Evolutionary conservation across 2,113 vertebrate genomes (phyloP), one percentile per base, ranked within the genome.

Genomic region (Trachemys scripta): DNA sequence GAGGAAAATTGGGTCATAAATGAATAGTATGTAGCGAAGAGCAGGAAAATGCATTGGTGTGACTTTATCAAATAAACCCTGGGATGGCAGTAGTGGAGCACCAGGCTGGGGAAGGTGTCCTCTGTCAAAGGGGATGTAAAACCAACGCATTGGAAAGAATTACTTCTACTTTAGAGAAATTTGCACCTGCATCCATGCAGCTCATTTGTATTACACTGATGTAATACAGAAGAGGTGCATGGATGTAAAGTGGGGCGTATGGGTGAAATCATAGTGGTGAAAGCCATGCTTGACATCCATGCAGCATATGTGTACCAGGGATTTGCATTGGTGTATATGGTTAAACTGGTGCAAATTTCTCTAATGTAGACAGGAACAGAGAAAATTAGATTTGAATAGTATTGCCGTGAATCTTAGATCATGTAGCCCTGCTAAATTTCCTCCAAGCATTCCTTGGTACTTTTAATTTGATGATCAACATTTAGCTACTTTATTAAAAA

Each of bases 251-350:
- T 0, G 1, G 38, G 8, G 8, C 59, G 81, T 47, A 80, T 84
- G 17, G 81, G 1, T 10, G 20, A 8, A 49, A 47, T 53, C 86
- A 0, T 20, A 65, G 78, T 76, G 80, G 86, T 35, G 27, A 9
- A 38, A 85, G 88, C 62, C 0, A 0, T 0, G 4, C n/a, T 56
- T 54, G 8, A 5, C 2, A 8, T 78, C 84, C 20, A 0, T 0
- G 16, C 1, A 1, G 27, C 8, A 2, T 31, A 10, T 20, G 79
- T 27, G 0, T 5, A n/a, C 11, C 2, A 47, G 22, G 50, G 85
- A 29, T 1, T 72, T 24, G 94, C 9, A 5, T n/a, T 35, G 88
- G 6, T 57, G 3, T 4, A 90, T 84, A 31, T 31, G 5, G 19
- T 35, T 57, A 25, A n/a, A 54, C 2, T 59, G n/a, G 11, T 6